These are phyloP conservation scores for Halocynthia aurantium DNA, from an alignment of 23 tunicate species.

Conservation along the genomic window DNA sequence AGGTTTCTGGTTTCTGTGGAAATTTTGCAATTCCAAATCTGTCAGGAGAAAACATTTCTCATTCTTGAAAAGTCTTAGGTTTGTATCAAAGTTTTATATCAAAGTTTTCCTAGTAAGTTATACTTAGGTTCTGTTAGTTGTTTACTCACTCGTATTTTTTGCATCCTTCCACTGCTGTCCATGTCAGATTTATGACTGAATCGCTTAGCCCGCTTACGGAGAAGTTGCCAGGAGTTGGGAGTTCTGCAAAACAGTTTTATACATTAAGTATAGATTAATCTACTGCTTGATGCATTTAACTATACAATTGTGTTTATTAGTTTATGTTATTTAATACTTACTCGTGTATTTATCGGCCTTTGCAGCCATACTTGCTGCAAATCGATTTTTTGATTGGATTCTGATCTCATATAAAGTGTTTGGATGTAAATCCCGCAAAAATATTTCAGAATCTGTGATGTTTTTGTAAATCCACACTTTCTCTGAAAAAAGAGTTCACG, in stretches of 20 bases:
- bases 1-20: constrained; percentile 25
- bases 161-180: constrained; percentile 67
- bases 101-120: too few species aligned
- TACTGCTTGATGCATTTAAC: too few species aligned
- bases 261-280: too few species aligned
- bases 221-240: constrained; percentile 60
- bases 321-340: neutral
- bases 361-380: constrained; percentile 47
- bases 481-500: constrained; percentile 22
- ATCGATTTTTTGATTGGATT: constrained; percentile 47
- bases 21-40: constrained; percentile 11
- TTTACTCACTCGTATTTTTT: constrained; percentile 41
- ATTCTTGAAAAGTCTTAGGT: too few species aligned
- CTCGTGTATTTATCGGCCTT: constrained; percentile 40
- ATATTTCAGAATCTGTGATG: constrained; percentile 36
- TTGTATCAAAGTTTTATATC: too few species aligned
- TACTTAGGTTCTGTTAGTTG: neutral
- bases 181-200: constrained; percentile 29
- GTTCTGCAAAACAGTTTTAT: constrained; percentile 28
- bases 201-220: constrained; percentile 57
- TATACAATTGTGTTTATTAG: too few species aligned
- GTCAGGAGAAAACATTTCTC: too few species aligned
- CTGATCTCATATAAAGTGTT: constrained; percentile 65
- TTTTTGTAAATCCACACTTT: constrained; percentile 21
- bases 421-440: constrained; percentile 40